Conservation (phyloP, 2,113 vertebrate genomes). For the Phylloscopus trochiloides region DNA sequence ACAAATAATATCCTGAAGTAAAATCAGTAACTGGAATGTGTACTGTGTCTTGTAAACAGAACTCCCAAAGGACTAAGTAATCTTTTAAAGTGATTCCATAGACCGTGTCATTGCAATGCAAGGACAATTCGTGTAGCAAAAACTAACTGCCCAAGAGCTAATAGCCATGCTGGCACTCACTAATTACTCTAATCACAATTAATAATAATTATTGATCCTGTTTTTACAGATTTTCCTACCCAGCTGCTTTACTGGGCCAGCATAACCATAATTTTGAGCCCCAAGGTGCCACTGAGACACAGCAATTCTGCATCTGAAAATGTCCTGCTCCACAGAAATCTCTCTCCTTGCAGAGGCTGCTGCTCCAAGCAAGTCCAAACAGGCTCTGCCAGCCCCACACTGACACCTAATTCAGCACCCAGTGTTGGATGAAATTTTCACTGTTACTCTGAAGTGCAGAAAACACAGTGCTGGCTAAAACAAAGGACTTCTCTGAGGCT, state of each 20-base stretch:
- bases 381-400: background rate
- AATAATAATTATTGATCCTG: background rate
- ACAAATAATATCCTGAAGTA: background rate
- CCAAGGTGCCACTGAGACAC: background rate
- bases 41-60: background rate
- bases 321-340: accelerated
- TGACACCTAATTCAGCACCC: background rate
- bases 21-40: background rate
- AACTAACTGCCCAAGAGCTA: background rate
- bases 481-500: background rate
- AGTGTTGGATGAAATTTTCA: background rate
- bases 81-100: background rate
- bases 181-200: background rate
- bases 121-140: background rate
- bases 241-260: background rate
- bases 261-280: background rate
- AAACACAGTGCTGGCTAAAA: background rate
- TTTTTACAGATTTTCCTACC: background rate
- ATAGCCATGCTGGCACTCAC: background rate
- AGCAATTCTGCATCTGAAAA: background rate
- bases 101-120: background rate
- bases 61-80: background rate
- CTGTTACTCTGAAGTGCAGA: background rate
- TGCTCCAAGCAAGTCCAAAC: background rate
- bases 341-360: background rate